These are phyloP conservation scores for Plusia festucae DNA, from an alignment of 2,888 invertebrate species.

Conservation along the genomic window DNA sequence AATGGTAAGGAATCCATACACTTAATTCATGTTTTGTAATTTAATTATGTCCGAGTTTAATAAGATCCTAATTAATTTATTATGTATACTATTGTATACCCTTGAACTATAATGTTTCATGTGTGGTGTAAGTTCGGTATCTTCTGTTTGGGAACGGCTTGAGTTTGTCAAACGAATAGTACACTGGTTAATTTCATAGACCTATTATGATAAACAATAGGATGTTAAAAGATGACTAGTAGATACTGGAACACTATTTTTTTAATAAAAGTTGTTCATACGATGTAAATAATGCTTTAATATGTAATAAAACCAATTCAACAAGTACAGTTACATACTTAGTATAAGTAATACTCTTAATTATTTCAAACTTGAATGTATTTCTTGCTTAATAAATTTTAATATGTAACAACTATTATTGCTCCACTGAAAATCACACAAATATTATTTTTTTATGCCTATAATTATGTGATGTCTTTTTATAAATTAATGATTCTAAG, in stretches of 20 bases:
- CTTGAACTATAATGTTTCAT: constrained; percentile 2
- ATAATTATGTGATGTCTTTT: too few relatives aligned
- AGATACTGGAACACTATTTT: not conserved
- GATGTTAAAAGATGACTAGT: not conserved
- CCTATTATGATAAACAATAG: not conserved
- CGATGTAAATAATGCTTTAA: not conserved
- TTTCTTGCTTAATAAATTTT: too few relatives aligned
- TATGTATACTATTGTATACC: not conserved
- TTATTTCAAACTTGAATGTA: too few relatives aligned
- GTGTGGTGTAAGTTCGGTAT: not conserved
- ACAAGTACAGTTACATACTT: too few relatives aligned
- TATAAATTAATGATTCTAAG: too few relatives aligned
- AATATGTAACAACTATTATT: too few relatives aligned
- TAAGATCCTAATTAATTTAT: not conserved
- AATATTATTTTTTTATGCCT: too few relatives aligned
- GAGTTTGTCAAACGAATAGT: not conserved
- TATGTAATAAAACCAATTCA: too few relatives aligned
- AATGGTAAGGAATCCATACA: not conserved
- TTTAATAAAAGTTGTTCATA: not conserved
- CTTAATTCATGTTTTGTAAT: not conserved
- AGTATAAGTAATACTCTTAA: too few relatives aligned
- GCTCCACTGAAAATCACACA: too few relatives aligned
- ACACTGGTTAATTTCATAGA: not conserved
- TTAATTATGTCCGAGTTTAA: not conserved
- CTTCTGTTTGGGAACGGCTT: not conserved